phyloP scores from a whole-genome alignment of 64 coral and sea anemone species.

The Actinia equina region DNA sequence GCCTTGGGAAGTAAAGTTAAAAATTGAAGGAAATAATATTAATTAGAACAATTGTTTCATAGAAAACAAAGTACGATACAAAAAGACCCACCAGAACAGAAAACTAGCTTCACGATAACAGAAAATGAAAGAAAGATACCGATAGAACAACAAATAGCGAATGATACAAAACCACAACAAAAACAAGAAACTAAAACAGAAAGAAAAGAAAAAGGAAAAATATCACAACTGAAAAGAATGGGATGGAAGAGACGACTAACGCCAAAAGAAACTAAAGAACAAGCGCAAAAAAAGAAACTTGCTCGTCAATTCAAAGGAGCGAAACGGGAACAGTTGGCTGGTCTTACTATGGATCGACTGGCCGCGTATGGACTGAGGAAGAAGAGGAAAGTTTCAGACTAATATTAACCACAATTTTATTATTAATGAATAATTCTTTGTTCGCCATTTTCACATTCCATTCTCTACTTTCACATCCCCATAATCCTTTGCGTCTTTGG shows the following conservation, averaged over 20 bases:
- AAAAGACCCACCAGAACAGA: neutral
- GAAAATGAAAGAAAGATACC: neutral
- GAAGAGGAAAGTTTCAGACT: constrained; percentile 30
- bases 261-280: constrained; percentile 34
- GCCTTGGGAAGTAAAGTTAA: too few relatives aligned
- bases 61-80: neutral
- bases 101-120: neutral
- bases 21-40: neutral
- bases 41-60: neutral
- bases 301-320: constrained; percentile 51
- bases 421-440: too few relatives aligned
- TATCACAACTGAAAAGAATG: neutral
- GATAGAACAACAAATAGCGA: neutral
- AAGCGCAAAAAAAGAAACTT: constrained; percentile 24
- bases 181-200: neutral
- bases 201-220: constrained; percentile 5
- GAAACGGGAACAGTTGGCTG: constrained; percentile 31
- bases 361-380: constrained; percentile 43
- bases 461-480: too few relatives aligned
- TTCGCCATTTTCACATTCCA: too few relatives aligned
- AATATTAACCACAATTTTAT: neutral
- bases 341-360: constrained; percentile 36
- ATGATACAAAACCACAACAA: neutral
- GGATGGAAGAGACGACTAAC: constrained; percentile 25
- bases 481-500: too few relatives aligned